Conservation (phyloP, 2,797 vertebrate genomes). For the Carcharodon carcharias region DNA sequence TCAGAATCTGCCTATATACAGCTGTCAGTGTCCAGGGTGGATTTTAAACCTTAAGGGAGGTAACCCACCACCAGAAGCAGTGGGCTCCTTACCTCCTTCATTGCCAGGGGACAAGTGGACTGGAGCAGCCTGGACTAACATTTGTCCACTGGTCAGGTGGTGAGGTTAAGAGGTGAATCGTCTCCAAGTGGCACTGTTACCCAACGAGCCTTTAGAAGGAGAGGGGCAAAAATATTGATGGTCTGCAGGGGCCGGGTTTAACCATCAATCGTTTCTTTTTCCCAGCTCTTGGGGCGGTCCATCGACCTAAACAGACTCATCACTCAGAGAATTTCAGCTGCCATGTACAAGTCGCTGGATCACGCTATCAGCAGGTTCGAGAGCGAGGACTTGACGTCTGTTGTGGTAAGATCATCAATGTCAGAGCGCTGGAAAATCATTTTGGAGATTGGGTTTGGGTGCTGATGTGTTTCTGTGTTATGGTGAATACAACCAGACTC, state of each 20-base stretch:
- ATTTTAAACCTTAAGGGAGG: not conserved
- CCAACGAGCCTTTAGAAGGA: not conserved
- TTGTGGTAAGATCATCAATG: constrained; percentile 64
- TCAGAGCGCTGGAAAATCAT: not conserved
- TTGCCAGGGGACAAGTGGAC: not conserved
- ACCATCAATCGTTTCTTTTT: not conserved
- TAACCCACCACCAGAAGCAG: not conserved
- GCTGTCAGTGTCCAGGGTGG: not conserved
- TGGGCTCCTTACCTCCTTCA: not conserved
- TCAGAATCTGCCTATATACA: not conserved
- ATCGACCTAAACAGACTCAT: constrained; percentile 84
- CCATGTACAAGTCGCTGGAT: constrained; percentile 83
- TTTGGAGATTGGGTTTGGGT: not conserved
- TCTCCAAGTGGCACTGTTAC: not conserved
- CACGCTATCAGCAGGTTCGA: constrained; percentile 85
- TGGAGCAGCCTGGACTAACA: too few species aligned
- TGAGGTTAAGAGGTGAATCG: not conserved
- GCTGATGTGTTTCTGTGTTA: not conserved
- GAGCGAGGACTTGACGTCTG: constrained; percentile 81
- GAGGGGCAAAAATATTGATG: not conserved
- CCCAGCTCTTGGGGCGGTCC: constrained; percentile 73
- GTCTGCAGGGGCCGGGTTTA: not conserved
- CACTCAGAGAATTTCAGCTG: constrained; percentile 80
- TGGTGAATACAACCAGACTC: not conserved
- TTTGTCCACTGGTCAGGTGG: not conserved